Evolutionary conservation across 2,113 vertebrate genomes (phyloP).

Genomic region (Myotis brandtii): DNA sequence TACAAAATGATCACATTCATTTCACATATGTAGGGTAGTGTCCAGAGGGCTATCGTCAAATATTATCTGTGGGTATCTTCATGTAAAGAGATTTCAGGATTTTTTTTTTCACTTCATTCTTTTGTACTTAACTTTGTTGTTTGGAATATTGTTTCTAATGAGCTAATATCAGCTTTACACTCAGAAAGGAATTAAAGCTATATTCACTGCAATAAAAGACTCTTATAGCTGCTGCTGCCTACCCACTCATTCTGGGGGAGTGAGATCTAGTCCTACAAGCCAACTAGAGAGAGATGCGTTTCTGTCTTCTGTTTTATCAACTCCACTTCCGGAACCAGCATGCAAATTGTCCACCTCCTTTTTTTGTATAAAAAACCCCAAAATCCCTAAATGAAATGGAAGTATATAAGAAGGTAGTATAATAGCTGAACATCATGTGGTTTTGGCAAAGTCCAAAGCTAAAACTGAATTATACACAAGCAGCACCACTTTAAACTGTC

Average conservation of each 20-base stretch:
- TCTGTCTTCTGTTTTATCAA: not conserved
- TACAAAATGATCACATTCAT: not conserved
- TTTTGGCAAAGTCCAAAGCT: not conserved
- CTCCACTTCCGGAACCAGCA: not conserved
- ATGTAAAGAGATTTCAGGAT: not conserved
- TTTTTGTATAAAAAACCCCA: not conserved
- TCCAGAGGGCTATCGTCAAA: not conserved
- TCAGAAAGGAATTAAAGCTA: not conserved
- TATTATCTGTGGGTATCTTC: not conserved
- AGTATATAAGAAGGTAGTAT: not conserved
- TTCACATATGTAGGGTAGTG: not conserved
- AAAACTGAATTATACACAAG: not conserved
- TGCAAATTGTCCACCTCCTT: not conserved
- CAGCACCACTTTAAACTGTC: not conserved
- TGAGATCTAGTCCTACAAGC: not conserved
- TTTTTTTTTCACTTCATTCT: slow-evolving; percentile 34
- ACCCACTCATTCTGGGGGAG: not conserved
- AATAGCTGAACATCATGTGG: not conserved
- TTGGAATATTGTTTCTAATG: not conserved
- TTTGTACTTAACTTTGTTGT: not conserved
- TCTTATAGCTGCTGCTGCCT: not conserved
- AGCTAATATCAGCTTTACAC: not conserved
- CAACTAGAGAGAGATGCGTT: not conserved
- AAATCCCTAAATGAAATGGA: not conserved
- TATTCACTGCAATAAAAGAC: not conserved